phyloP scores from a whole-genome alignment of 2,797 vertebrate genomes.

The Alcedo quadribrachys region DNA sequence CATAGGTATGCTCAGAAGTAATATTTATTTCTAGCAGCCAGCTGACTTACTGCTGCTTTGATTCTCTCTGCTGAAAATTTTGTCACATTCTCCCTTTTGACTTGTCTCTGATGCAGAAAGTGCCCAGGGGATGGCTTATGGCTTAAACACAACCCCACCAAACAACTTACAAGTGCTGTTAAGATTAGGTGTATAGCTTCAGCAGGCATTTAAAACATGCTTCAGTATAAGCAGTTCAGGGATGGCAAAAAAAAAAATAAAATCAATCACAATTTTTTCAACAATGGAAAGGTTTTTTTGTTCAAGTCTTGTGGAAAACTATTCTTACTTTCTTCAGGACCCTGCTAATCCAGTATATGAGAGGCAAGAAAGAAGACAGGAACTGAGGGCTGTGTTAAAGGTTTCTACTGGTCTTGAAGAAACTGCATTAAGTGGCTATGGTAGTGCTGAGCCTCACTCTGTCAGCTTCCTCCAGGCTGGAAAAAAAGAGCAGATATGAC shows the following conservation, averaged over 20 bases:
- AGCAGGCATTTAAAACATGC: neutral
- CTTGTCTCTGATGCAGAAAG: neutral
- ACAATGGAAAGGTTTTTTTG: neutral
- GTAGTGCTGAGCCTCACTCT: neutral
- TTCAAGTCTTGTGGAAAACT: neutral
- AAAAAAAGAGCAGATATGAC: neutral
- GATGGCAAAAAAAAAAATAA: neutral
- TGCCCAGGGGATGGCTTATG: neutral
- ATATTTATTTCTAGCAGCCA: neutral
- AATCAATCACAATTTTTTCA: neutral
- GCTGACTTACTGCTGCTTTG: neutral
- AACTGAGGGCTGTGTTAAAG: neutral
- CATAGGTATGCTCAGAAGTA: neutral
- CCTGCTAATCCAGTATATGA: neutral
- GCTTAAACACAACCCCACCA: neutral
- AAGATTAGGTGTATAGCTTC: neutral
- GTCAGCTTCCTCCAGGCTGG: neutral
- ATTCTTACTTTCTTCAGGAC: neutral
- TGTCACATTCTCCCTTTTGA: neutral
- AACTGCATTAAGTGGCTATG: neutral
- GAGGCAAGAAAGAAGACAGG: neutral
- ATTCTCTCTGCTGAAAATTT: neutral
- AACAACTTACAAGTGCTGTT: neutral
- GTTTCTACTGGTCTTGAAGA: neutral
- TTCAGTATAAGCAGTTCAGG: neutral